Percentiles rank a stretch among this genome's conserved stretches.
Conservation (phyloP, 2,888 invertebrate genomes). For the Rhyacophila evoluta region DNA sequence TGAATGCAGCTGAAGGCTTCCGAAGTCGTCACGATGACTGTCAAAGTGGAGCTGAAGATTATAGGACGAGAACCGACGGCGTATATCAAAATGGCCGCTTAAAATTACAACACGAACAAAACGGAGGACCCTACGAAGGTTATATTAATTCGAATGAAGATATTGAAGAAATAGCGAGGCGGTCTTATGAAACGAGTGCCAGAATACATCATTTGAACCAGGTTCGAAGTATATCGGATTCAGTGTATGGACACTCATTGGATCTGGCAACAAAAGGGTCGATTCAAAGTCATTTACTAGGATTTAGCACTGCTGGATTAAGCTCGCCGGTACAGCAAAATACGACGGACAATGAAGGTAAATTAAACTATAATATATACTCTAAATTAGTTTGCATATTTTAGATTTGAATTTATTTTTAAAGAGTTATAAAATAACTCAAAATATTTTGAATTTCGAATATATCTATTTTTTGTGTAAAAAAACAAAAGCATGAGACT, state of each 20-base stretch:
- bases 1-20: conserved; percentile 49
- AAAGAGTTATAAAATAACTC: too few species aligned
- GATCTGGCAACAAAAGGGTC: conserved; percentile 63
- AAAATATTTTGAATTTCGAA: too few species aligned
- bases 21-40: not conserved
- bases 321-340: conserved; percentile 65
- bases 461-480: too few species aligned
- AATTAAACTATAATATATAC: not conserved
- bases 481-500: too few species aligned
- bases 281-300: conserved; percentile 66
- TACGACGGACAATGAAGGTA: conserved; percentile 63
- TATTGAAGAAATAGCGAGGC: conserved; percentile 61
- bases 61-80: not conserved
- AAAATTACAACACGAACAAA: conserved; percentile 13
- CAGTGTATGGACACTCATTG: conserved; percentile 65
- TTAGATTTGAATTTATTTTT: too few species aligned
- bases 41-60: conserved; percentile 5
- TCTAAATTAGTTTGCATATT: not conserved
- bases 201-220: conserved; percentile 59
- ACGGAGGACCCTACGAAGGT: conserved; percentile 21
- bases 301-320: conserved; percentile 59
- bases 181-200: conserved; percentile 58
- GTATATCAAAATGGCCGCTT: conserved; percentile 25
- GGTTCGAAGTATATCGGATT: conserved; percentile 61
- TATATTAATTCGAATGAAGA: conserved; percentile 55